phyloP scores from a whole-genome alignment of 2,113 vertebrate species.

The Gallinago jamesoni region DNA sequence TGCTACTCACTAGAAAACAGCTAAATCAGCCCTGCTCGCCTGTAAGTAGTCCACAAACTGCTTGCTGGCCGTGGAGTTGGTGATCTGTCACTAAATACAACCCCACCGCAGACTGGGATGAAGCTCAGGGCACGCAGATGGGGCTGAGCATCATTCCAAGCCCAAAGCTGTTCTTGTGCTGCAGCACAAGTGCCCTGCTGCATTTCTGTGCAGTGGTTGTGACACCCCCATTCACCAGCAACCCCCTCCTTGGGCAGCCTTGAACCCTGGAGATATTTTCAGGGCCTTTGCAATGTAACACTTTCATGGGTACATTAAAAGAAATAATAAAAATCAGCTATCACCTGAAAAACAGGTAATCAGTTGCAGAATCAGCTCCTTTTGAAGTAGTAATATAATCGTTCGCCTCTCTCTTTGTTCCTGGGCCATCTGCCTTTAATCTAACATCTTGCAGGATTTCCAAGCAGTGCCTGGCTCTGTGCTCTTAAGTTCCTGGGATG shows the following conservation, averaged over 20 bases:
- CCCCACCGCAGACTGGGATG: background rate
- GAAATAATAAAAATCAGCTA: background rate
- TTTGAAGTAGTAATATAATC: background rate
- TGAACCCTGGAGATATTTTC: background rate
- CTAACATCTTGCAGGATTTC: background rate
- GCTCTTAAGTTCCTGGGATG: background rate
- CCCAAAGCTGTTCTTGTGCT: background rate
- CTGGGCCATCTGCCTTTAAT: constrained; percentile 23
- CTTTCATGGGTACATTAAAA: background rate
- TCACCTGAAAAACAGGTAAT: constrained; percentile 8
- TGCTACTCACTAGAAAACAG: background rate
- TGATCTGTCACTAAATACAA: background rate
- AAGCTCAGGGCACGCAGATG: background rate
- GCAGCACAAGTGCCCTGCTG: background rate
- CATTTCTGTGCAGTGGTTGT: background rate
- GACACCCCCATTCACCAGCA: background rate
- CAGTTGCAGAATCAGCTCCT: background rate
- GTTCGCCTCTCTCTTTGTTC: background rate
- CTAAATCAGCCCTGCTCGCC: background rate
- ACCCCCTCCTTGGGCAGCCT: background rate
- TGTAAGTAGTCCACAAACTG: background rate
- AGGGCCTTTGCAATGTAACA: background rate
- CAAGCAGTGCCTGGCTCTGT: background rate
- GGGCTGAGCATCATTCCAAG: background rate
- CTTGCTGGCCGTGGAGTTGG: background rate